Evolutionary conservation across 2,888 invertebrate genomes (phyloP), one percentile per base, ranked within the genome.

Genomic region (Agrotis clavis): DNA sequence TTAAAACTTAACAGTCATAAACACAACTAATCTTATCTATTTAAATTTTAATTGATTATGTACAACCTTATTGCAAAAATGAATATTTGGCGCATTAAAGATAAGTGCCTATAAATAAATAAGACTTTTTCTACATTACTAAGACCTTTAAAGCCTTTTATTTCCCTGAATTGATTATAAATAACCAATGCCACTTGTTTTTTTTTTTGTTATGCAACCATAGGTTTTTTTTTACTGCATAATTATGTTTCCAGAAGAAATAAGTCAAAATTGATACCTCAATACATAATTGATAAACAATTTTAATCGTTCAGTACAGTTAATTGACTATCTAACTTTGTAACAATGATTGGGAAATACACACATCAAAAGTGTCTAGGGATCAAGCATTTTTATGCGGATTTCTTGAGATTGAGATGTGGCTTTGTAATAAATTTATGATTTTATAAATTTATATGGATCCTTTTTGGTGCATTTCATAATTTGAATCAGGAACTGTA

Each of bases 1-100:
- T 57, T 51, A 45, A 75, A 64, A 68, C 19, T 41, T 56, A 48
- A 53, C 41, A 51, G 47, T 69, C 57, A 65, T 56, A 50, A 61
- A 65, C 69, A 75, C 19, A 60, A 63, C 7, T 57, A 57, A 78
- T 81, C 81, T 81, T 75, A 76, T 76, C 77, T 67, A 57, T 80
- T 45, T 45, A 50, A 72, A 54, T 65, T 56, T 70, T 50, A 59
- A 63, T 62, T 54, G 65, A 69, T 66, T 56, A n/a, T n/a, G n/a
- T n/a, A 54, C 48, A 25, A 50, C 18, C 45, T 18, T 51, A 25
- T 13, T 77, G 57, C 21, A 59, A 68, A 62, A 57, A 25, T 21
- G 14, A 7, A 11, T 59, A 65, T 65, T 70, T 51, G 35, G 25
- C 0, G 19, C 64, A 57, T 21, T 77, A 56, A 51, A 54, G 48